Evolutionary conservation across 2,797 vertebrate species (phyloP).

Genomic region (Acanthis flammea): DNA sequence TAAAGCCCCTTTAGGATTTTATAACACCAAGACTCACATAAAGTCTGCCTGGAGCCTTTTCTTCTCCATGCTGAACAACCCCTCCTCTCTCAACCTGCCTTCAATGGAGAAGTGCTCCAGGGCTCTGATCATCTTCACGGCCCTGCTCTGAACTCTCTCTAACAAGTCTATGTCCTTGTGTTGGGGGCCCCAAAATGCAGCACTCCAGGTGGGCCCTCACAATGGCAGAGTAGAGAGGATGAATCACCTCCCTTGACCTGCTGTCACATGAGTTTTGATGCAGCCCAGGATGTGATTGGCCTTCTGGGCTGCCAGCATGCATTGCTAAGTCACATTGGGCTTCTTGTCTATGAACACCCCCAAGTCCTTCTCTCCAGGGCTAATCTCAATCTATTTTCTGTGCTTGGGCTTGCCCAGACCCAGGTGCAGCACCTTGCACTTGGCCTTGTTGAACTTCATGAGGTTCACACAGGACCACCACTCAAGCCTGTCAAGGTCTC

Average conservation of each 20-base stretch:
- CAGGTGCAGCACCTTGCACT: not conserved
- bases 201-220: not conserved
- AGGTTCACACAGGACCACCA: not conserved
- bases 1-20: not conserved
- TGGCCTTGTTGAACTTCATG: not conserved
- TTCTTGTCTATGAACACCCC: not conserved
- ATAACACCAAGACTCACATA: not conserved
- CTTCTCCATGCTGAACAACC: not conserved
- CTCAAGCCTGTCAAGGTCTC: not conserved
- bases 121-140: not conserved
- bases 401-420: not conserved
- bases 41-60: not conserved
- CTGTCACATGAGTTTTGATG: not conserved
- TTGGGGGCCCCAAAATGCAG: accelerated
- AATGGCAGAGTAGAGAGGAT: not conserved
- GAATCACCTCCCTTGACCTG: not conserved
- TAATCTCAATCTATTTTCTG: not conserved
- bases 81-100: not conserved
- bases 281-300: not conserved
- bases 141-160: not conserved
- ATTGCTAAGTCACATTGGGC: not conserved
- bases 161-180: not conserved
- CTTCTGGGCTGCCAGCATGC: not conserved
- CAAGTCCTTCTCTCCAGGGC: not conserved
- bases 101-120: not conserved